These are phyloP conservation scores for Epinephelus lanceolatus DNA, from an alignment of 2,113 vertebrate genomes.

Conservation along the genomic window DNA sequence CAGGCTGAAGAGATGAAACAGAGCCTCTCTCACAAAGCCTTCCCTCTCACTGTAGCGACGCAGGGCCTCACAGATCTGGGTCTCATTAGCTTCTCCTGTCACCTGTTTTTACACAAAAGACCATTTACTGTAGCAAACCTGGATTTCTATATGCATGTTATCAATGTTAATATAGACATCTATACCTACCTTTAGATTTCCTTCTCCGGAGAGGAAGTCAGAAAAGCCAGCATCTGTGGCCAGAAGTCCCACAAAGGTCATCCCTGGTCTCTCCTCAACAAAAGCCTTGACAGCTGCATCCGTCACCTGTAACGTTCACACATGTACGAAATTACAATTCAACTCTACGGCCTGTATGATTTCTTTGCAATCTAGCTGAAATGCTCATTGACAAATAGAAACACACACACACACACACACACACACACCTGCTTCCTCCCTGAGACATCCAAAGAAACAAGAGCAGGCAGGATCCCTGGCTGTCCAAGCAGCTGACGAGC, in stretches of 20 bases:
- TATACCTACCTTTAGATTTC: constrained; percentile 90
- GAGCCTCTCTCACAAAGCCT: constrained; percentile 96
- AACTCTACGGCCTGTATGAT: background rate
- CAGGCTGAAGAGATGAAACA: constrained; percentile 97
- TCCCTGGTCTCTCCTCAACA: constrained; percentile 92
- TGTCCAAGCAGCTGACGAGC: constrained; percentile 94
- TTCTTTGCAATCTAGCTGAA: background rate
- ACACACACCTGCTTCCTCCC: constrained; percentile 92
- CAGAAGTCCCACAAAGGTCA: constrained; percentile 96
- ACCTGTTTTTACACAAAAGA: constrained; percentile 85
- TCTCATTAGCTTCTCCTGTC: constrained; percentile 98
- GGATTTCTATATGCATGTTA: background rate
- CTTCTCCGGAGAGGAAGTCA: constrained; percentile 94
- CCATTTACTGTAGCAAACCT: background rate
- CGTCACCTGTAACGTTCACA: constrained; percentile 86
- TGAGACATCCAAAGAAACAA: constrained; percentile 95
- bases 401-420: constrained; percentile 71
- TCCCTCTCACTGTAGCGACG: constrained; percentile 96
- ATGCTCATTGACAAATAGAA: background rate
- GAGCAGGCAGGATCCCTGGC: constrained; percentile 90
- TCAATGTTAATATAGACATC: accelerated
- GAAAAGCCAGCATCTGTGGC: constrained; percentile 98
- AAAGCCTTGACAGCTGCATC: constrained; percentile 94
- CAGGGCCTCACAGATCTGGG: constrained; percentile 96
- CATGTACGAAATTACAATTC: background rate